A percentile compares a stretch with the other conserved stretches of the same genome.
phyloP scores from a whole-genome alignment of 2,113 vertebrate species.

The Lagopus muta region DNA sequence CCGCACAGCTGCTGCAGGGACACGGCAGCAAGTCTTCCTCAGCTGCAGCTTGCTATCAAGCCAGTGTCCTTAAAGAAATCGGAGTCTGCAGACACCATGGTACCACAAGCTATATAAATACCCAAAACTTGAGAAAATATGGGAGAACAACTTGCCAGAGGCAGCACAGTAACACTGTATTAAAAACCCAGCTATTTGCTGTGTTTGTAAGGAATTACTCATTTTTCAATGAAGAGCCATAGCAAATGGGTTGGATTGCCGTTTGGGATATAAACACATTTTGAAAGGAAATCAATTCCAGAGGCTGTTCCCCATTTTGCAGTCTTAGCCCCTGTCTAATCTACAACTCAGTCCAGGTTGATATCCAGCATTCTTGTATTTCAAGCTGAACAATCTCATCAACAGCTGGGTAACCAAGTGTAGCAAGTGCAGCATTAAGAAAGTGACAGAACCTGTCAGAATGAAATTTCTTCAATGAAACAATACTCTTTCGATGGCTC shows the following conservation, averaged over 20 bases:
- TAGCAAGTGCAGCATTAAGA: background rate
- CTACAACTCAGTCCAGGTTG: background rate
- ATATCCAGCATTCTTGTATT: background rate
- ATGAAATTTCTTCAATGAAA: conserved; percentile 1
- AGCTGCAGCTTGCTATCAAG: background rate
- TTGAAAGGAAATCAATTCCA: background rate
- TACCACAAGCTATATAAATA: background rate
- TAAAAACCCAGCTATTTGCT: background rate
- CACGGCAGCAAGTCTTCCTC: background rate
- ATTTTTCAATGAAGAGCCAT: background rate
- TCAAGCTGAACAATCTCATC: conserved; percentile 5
- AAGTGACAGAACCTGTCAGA: background rate
- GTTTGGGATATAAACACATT: background rate
- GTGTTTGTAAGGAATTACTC: background rate
- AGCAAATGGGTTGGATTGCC: background rate
- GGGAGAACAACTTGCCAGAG: background rate
- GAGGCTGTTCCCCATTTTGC: background rate
- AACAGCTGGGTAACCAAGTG: background rate
- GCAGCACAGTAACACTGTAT: background rate
- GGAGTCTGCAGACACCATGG: background rate
- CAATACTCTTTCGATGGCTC: background rate
- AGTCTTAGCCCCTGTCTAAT: background rate
- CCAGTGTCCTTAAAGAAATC: background rate
- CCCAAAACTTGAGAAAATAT: background rate
- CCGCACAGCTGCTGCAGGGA: background rate